Base-by-base conservation (phyloP, 2,113 vertebrate species). In the Actenoides lindsayi region DNA sequence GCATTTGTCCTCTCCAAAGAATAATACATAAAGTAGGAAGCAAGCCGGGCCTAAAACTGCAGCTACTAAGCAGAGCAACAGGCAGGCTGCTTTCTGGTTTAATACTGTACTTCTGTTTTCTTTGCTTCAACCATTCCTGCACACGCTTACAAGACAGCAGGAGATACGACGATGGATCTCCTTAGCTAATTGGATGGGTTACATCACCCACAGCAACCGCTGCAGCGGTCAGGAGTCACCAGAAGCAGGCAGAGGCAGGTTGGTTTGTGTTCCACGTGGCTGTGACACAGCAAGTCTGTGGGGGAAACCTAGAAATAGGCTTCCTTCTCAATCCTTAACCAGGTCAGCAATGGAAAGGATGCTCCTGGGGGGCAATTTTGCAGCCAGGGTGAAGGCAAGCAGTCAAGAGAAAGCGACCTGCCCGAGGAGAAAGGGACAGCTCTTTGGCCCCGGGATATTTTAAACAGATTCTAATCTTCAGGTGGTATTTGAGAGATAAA, bases 131-230 rank as follows among this genome's bases (percentile, higher is more conserved):
- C 16, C 20, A 51, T 4, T 51, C 35, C 57, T 57, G 15, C 31
- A 63, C 23, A 10, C 0, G 0, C 19, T 67, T 57, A 57, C 23
- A 87, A 62, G 31, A 67, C 16, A 62, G 27, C 9, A 2, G 5
- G 39, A 25, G 27, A 13, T 27, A 63, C 76, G 31, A 57, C 0
- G 0, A 68, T 19, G 33, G 57, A 77, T 44, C 68, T 80, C 2
- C 0, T 83, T 37, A 78, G 53, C 51, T 68, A 89, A 68, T 2
- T 48, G 20, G 62, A 39, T n/a, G 21, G 41, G 39, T 64, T 84
- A 81, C 21, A 21, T 1, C 8, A 37, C 75, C 41, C 56, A 67
- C 41, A 68, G 56, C 24, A 69, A 84, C 65, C 44, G 13, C 46
- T 5, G 1, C 0, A 35, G 63, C 1, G 0, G 31, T 23, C 67